Base-by-base conservation (phyloP, 2,113 vertebrate genomes). In the Silurus glanis region DNA sequence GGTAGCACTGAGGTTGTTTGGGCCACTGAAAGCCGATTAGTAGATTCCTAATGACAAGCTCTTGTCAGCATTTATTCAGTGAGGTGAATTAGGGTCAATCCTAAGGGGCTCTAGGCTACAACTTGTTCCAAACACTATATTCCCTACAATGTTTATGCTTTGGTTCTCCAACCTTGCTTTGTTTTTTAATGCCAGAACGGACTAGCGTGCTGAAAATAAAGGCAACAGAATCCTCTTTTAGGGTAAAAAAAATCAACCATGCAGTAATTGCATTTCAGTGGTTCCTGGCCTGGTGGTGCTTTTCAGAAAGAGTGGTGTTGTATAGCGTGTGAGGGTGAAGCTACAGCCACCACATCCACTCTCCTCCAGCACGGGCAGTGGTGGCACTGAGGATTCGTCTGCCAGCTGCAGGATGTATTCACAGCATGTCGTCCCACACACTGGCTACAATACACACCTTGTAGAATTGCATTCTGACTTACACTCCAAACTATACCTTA, bases 401-500 rank as follows among this genome's bases (percentile, higher is more conserved):
- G 85, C 75, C 88, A 86, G 78, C 84, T 69, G 37, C 66, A 85
- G 80, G 53, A 67, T 21, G 78, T 83, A 71, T 74, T 49, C 80
- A 72, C 85, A 88, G 81, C 83, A 62, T 83, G 81, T 13, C 28
- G 55, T 47, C 76, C 23, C 64, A 49, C 49, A 49, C 75, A n/a
- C 83, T 86, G 66, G 64, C n/a, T 59, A n/a, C 81, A 51, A 25
- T 25, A 6, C 58, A 59, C 47, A 86, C 64, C 81, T 80, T 51
- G 37, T 64, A 49, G 37, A 82, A 66, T 66, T 64, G 47, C 67
- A 71, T 23, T 37, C 80, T 71, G 25, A 10, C 64, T 83, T 13
- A 45, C 85, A 84, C 25, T 55, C 80, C 1, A 83, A 86, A 82
- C 87, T 80, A 80, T 74, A 58, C 21, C 55, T 71, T 67, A n/a